Conservation (phyloP, 2,888 invertebrate species). For the Plemyria rubiginata region DNA sequence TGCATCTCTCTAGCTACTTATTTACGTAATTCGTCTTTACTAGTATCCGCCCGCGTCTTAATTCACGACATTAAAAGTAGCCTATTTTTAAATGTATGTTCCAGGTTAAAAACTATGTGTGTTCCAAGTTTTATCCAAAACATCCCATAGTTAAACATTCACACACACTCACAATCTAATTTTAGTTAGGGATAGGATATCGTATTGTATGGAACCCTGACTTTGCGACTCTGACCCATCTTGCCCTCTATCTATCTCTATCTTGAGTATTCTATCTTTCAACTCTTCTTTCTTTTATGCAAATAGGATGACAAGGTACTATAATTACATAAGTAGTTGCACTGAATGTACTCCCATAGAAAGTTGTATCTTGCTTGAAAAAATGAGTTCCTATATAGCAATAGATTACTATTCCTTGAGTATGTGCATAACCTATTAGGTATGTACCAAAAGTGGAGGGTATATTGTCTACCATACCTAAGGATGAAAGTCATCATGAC, state of each 20-base stretch:
- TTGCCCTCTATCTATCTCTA: not conserved
- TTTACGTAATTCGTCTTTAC: too few relatives aligned
- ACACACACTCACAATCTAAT: too few relatives aligned
- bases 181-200: too few relatives aligned
- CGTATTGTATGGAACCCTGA: too few relatives aligned
- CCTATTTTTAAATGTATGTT: too few relatives aligned
- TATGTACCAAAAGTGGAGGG: not conserved
- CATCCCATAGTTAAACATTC: too few relatives aligned
- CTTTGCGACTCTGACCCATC: not conserved
- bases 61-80: too few relatives aligned
- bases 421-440: not conserved
- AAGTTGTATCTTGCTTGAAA: not conserved
- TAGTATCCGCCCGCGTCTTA: too few relatives aligned
- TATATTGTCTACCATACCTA: not conserved
- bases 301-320: conserved; percentile 35
- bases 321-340: conserved; percentile 19
- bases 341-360: conserved; percentile 8
- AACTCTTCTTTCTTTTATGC: conserved; percentile 27
- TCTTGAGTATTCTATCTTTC: conserved; percentile 20
- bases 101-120: too few relatives aligned
- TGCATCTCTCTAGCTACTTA: too few relatives aligned
- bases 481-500: not conserved
- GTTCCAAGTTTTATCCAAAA: too few relatives aligned
- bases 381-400: not conserved
- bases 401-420: not conserved